Evolutionary conservation across 2,113 vertebrate species (phyloP).

Genomic region (Antechinus flavipes): DNA sequence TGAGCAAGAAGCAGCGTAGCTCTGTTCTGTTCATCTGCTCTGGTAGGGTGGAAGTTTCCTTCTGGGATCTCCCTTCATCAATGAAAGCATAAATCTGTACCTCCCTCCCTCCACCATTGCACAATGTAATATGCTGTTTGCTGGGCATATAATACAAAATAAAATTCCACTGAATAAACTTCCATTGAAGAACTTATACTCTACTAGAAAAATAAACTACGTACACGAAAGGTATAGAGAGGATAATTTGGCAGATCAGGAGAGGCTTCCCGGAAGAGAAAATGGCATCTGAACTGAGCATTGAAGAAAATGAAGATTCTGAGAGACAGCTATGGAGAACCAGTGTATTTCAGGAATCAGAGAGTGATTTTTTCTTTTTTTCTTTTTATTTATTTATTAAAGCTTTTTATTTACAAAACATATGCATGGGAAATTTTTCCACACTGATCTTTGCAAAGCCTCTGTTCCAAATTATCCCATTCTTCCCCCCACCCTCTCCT

Average conservation of each 20-base stretch:
- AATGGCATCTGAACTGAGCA: background rate
- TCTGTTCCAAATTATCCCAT: too few species aligned
- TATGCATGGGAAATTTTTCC: too few species aligned
- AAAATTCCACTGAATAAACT: too few species aligned
- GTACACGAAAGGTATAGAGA: background rate
- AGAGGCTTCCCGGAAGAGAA: background rate
- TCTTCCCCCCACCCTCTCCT: too few species aligned
- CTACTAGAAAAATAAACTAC: background rate
- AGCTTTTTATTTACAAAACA: too few species aligned
- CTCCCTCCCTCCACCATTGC: background rate
- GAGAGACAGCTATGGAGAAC: background rate
- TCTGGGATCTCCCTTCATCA: background rate
- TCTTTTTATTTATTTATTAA: too few species aligned
- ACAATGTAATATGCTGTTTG: too few species aligned
- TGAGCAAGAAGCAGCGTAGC: background rate
- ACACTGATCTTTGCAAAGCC: too few species aligned
- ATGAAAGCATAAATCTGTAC: background rate
- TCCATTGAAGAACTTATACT: background rate
- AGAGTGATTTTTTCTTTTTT: too few species aligned
- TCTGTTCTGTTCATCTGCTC: background rate
- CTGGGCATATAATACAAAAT: too few species aligned
- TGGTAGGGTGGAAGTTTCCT: background rate
- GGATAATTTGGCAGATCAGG: background rate
- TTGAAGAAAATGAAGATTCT: background rate
- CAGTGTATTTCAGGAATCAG: background rate